Evolutionary conservation across 2,113 vertebrate species (phyloP).

Genomic region (Bos indicus): DNA sequence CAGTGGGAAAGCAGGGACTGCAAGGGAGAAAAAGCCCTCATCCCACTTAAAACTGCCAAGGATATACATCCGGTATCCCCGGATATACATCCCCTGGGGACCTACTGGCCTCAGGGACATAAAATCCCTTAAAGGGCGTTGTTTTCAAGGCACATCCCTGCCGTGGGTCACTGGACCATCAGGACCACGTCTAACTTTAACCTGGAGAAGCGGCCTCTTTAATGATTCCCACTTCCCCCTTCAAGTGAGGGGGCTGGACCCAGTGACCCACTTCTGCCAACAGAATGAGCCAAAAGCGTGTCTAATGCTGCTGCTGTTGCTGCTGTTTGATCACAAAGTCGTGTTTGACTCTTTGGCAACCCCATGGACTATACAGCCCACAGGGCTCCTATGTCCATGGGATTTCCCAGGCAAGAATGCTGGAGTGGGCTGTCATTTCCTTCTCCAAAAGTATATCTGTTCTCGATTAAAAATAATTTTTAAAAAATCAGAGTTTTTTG

Average conservation of each 20-base stretch:
- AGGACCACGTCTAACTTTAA: neutral
- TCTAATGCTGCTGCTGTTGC: neutral
- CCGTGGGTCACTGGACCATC: neutral
- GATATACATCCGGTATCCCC: fast-evolving
- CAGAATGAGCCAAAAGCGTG: neutral
- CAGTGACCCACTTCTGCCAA: neutral
- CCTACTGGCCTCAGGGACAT: neutral
- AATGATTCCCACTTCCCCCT: fast-evolving
- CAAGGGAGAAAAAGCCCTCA: neutral
- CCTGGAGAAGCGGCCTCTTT: neutral
- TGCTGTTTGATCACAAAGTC: neutral
- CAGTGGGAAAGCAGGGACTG: neutral
- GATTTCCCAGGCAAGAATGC: neutral
- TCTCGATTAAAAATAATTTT: neutral
- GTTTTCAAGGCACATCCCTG: fast-evolving
- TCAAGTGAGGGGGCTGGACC: no score
- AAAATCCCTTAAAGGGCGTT: neutral
- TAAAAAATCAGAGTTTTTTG: neutral
- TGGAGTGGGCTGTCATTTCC: neutral
- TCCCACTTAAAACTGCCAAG: neutral
- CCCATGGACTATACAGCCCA: neutral
- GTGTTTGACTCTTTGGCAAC: neutral
- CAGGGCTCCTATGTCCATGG: neutral
- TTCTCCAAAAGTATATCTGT: neutral
- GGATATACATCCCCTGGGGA: no score